Percentiles rank a stretch among this genome's conserved stretches.
These are phyloP conservation scores for Parambassis ranga DNA, from an alignment of 2,797 vertebrate species.

Conservation along the genomic window DNA sequence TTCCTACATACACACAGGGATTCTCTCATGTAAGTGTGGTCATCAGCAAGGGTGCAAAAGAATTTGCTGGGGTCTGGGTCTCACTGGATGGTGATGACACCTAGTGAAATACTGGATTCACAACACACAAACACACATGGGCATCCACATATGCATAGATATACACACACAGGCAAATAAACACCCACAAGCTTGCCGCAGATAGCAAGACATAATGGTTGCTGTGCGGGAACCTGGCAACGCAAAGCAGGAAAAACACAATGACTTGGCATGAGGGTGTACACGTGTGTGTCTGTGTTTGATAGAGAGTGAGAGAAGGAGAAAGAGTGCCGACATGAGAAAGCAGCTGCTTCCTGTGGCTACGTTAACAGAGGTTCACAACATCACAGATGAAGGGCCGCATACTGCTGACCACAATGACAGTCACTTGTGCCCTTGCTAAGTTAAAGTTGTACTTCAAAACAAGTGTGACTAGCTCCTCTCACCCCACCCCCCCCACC, in stretches of 20 bases:
- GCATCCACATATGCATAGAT: not conserved
- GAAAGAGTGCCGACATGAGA: slow-evolving; percentile 12
- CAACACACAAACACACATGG: not conserved
- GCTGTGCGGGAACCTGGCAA: slow-evolving; percentile 5
- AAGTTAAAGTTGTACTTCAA: slow-evolving; percentile 56
- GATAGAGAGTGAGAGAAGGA: slow-evolving; percentile 1
- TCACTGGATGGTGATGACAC: slow-evolving; percentile 46
- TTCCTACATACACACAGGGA: not conserved
- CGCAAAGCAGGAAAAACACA: slow-evolving; percentile 6
- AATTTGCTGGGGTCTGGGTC: slow-evolving; percentile 22
- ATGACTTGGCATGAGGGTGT: slow-evolving; percentile 7
- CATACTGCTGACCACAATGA: slow-evolving; percentile 28
- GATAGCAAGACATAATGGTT: not conserved
- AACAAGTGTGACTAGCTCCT: slow-evolving; percentile 50
- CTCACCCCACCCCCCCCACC: slow-evolving; percentile 2
- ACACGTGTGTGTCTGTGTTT: slow-evolving; percentile 1
- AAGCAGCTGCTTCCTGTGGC: slow-evolving; percentile 3
- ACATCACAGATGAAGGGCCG: not conserved
- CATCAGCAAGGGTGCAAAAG: too few relatives aligned
- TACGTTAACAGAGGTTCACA: not conserved
- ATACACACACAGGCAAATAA: not conserved
- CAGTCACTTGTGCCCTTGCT: slow-evolving; percentile 50
- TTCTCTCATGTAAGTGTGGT: not conserved
- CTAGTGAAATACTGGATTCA: slow-evolving; percentile 36
- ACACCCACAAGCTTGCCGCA: not conserved